Base-by-base conservation (phyloP, 2,888 invertebrate genomes). In the Peribatodes rhomboidaria region DNA sequence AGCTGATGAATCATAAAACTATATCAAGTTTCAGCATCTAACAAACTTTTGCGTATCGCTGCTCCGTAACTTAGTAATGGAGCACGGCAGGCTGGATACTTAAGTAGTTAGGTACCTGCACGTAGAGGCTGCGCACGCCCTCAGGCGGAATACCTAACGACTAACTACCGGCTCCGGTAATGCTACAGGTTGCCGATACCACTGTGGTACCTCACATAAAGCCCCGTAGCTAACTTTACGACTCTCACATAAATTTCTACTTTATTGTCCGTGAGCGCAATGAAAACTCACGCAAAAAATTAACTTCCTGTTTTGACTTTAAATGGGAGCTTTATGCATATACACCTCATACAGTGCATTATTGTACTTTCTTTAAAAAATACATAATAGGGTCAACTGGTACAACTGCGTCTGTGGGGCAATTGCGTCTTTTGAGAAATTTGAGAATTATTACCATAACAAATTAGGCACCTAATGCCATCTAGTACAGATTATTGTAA, bases 121-220 rank as follows among this genome's bases (percentile, higher is more conserved):
- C 78, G 77, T 82, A 77, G 70, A 71, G 75, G 75, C 75, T 74
- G 75, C n/a, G n/a, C 73, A 69, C 73, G 78, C 72, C 74, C 69
- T 64, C 57, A 75, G 73, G 71, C 70, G 73, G 67, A 72, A 68
- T 67, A 69, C 71, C 70, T 74, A 75, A 70, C 72, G 62, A 67
- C 65, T 73, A 75, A 75, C 74, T 76, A 74, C 69, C 73, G 68
- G 55, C 74, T 72, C 65, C 72, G 67, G 63, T 67, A 59, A 66
- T 70, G 78, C 85, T 79, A 85, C 86, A 86, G 86, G 85, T 86
- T 82, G 83, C 73, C 65, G 70, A 75, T 73, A 61, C 70, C 69
- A 65, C 69, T 63, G 63, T 67, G 65, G 46, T 62, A 55, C 69
- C 70, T 69, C 72, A 71, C 72, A 77, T 72, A 74, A 68, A 69